Base-by-base conservation (phyloP, 2,797 vertebrate species). In the Acanthurus tractus region DNA sequence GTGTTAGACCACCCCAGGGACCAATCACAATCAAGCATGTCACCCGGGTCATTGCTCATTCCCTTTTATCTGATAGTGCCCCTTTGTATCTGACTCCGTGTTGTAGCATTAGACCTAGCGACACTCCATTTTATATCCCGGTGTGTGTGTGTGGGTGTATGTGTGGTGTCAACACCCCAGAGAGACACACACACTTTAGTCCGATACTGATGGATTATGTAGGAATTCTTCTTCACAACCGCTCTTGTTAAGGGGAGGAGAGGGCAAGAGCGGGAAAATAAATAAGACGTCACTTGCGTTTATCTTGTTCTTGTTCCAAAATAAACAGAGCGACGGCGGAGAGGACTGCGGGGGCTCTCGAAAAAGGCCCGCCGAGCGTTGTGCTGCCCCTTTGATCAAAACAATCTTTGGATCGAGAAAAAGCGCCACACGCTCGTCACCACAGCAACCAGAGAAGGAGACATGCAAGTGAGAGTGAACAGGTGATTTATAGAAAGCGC, bases 231-330 rank as follows among this genome's bases (percentile, higher is more conserved):
- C 91, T 85, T 92, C 95, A 55, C 82, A 13, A 95, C 96, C 95
- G 82, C 75, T 93, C 93, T 91, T 94, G 95, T 96, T 95, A 94
- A 95, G 94, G 94, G 94, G 36, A 88, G 88, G 90, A 87, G 83
- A 90, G 90, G 89, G 96, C 91, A 94, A 14, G 83, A 76, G 88
- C 92, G 79, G 91, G 15, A 95, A 95, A 94, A 96, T 97, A 97
- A 98, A 97, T 96, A 97, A 94, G 79, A 81, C 84, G 93, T 96
- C 96, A 95, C 94, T 93, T 92, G 63, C 86, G 92, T 96, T 97
- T 96, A 96, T 95, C 95, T 96, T 96, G 94, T 94, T 94, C 94
- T 93, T 95, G 93, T 96, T 95, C 94, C 96, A 97, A 97, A 97
- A 96, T 96, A 97, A 98, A 99, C 95, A 96, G 91, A 94, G 93